Evolutionary conservation across 2,888 invertebrate genomes (phyloP).

Genomic region (Mythimna albipuncta): DNA sequence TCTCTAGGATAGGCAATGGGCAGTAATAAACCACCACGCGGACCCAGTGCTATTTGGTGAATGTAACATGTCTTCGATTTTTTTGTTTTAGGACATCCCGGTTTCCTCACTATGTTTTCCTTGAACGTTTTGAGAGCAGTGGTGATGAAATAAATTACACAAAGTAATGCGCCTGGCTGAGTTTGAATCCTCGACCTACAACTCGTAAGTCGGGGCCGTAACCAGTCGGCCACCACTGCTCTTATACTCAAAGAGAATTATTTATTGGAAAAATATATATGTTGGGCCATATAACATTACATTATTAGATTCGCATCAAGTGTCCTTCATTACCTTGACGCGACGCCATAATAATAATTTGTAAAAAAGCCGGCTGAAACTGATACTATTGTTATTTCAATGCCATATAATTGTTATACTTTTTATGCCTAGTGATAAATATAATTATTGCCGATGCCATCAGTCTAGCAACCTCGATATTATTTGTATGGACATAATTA

Average conservation of each 20-base stretch:
- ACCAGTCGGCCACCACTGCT: no score
- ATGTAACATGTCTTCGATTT: no score
- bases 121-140: no score
- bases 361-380: slow-evolving; percentile 66
- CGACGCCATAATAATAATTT: slow-evolving; percentile 44
- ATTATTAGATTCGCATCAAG: slow-evolving; percentile 16
- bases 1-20: no score
- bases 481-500: slow-evolving; percentile 40
- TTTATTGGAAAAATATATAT: not conserved
- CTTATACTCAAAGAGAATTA: not conserved
- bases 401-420: slow-evolving; percentile 71
- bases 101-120: no score
- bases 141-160: no score
- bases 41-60: no score
- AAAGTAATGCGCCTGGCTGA: no score
- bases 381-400: slow-evolving; percentile 74
- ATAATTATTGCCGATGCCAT: slow-evolving; percentile 61
- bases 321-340: slow-evolving; percentile 30
- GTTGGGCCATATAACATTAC: not conserved
- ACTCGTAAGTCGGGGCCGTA: no score
- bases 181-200: no score
- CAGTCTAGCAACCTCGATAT: slow-evolving; percentile 58
- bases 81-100: no score
- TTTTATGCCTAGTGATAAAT: slow-evolving; percentile 65
- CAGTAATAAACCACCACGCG: no score